phyloP scores from a whole-genome alignment of 1,140 invertebrate species.

The Temnothorax curvispinosus region DNA sequence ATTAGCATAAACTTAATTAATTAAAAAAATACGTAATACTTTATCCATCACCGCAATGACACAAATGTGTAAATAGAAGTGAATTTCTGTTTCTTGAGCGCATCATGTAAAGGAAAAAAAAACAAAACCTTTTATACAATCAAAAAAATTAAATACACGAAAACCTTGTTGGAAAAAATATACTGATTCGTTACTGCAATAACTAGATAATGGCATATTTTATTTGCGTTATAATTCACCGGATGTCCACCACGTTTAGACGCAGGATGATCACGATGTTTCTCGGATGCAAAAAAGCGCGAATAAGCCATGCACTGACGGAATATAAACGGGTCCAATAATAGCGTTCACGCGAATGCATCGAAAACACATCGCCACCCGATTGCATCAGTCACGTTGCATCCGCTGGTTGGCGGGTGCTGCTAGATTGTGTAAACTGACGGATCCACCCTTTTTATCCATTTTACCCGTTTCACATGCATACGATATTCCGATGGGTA shows the following conservation, averaged over 20 bases:
- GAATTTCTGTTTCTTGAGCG: background rate
- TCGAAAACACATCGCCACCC: conserved; percentile 64
- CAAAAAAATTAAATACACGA: background rate
- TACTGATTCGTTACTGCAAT: background rate
- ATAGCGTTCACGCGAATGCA: conserved; percentile 59
- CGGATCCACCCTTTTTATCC: background rate
- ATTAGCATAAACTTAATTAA: background rate
- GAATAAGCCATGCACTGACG: conserved; percentile 12
- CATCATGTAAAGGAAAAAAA: background rate
- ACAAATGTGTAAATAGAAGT: background rate
- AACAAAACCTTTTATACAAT: background rate
- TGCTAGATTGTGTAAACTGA: conserved; percentile 40
- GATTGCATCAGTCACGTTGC: conserved; percentile 49
- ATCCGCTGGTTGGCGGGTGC: conserved; percentile 27
- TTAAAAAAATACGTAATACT: background rate
- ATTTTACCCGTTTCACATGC: too few relatives aligned
- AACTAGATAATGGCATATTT: background rate
- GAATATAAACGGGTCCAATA: conserved; percentile 51
- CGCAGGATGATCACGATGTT: background rate
- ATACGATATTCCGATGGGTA: background rate
- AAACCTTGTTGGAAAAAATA: background rate
- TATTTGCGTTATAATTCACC: background rate
- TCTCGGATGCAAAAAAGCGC: background rate
- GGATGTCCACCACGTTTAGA: background rate
- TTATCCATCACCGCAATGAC: background rate